Base-by-base conservation (phyloP, 2,888 invertebrate genomes). In the Hirudinaria manillensis region DNA sequence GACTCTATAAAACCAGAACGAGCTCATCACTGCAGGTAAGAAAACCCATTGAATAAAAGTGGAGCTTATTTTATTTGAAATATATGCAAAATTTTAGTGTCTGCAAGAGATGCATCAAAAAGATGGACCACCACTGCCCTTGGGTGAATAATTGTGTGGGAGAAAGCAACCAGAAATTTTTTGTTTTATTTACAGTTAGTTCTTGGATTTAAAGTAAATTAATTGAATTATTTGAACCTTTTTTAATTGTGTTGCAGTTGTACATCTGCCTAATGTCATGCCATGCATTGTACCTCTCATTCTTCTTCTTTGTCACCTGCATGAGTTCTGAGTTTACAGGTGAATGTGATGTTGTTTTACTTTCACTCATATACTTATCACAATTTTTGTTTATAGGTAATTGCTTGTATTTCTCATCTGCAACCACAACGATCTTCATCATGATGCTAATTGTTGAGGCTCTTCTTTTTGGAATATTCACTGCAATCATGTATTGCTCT, bases 141-240 rank as follows among this genome's bases (percentile, higher is more conserved):
- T 97, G 96, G 96, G 93, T 99, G 13, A 99, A 99, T 85, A 99
- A 99, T 85, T 99, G 99, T 86, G 96, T 99, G 2, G 99, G 99
- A 29, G 98, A 98, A 86, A 94, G 92, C 84, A 99, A 99, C 88
- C 99, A 99, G 88, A 99, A 99, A 87, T 99, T 92, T 87, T 99
- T 99, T 88, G 96, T 99, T 76, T 89, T 99, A 75, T 99, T 99
- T 86, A 85, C 84, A 34, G 85, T 85, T 80, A 83, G 84, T 83
- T 32, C 1, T 67, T 61, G 2, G 13, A 21, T n/a, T 70, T 65
- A 29, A 65, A 32, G 19, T 65, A 32, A 2, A 13, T 32, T 29
- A 65, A 4, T 32, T 6, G 27, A 65, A 65, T 65, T 55, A 55
- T 55, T 21, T 19, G 21, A 19, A 70, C 34, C 10, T 45, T 10